Conservation (phyloP, 2,797 vertebrate genomes). For the Allobates femoralis region DNA sequence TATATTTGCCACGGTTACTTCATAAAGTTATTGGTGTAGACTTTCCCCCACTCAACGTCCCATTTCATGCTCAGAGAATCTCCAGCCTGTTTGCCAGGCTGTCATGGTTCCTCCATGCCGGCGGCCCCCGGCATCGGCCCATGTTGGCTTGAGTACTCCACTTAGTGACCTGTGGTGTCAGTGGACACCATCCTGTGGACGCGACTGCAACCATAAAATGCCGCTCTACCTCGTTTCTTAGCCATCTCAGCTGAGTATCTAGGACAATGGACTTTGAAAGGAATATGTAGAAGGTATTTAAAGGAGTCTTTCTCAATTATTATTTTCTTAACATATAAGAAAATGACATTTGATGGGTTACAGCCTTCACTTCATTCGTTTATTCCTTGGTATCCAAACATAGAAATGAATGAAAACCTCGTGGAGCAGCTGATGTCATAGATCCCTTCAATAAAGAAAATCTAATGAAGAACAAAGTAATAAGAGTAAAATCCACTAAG, state of each 20-base stretch:
- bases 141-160: too few species aligned
- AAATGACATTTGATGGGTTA: neutral
- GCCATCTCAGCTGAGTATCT: neutral
- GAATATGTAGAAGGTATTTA: neutral
- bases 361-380: neutral
- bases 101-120: too few species aligned
- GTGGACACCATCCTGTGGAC: too few species aligned
- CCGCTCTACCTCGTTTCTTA: neutral
- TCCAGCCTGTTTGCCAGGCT: too few species aligned
- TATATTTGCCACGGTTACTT: too few species aligned
- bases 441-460: neutral
- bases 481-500: neutral
- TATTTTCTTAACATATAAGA: too few species aligned
- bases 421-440: neutral
- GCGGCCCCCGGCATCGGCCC: too few species aligned
- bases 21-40: too few species aligned
- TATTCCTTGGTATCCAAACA: neutral
- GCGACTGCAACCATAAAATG: too few species aligned
- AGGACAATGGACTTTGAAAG: neutral
- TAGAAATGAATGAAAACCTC: neutral
- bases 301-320: neutral
- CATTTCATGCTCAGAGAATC: too few species aligned
- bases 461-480: neutral
- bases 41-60: too few species aligned
- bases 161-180: too few species aligned